A percentile compares a stretch with the other conserved stretches of the same genome.
Conservation (phyloP, 1,140 invertebrate species). For the Arion vulgaris region DNA sequence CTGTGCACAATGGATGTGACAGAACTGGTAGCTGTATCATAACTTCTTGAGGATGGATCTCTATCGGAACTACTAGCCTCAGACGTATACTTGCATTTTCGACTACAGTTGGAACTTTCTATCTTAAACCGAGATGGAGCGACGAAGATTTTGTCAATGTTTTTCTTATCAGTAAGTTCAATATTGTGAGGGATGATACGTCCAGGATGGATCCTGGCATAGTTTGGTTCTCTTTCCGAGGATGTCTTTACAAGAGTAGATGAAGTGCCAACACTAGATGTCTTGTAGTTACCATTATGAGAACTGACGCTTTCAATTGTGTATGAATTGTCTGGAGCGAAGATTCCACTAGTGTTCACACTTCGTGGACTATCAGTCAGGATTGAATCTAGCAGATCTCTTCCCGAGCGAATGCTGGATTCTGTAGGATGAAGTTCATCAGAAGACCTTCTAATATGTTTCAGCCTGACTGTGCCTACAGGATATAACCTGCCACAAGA, state of each 20-base stretch:
- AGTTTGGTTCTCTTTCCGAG: not conserved
- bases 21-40: slow-evolving; percentile 32
- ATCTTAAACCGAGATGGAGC: not conserved
- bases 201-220: not conserved
- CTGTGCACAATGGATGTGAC: slow-evolving; percentile 39
- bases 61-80: slow-evolving; percentile 32
- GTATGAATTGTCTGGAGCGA: slow-evolving; percentile 61
- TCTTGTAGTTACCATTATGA: slow-evolving; percentile 53
- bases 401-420: slow-evolving; percentile 31
- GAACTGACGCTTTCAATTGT: slow-evolving; percentile 48
- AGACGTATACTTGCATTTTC: slow-evolving; percentile 56
- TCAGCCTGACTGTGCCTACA: slow-evolving; percentile 38
- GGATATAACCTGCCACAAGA: slow-evolving; percentile 37
- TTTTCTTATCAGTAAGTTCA: not conserved
- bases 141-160: not conserved
- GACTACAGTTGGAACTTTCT: not conserved
- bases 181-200: slow-evolving; percentile 12
- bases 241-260: not conserved
- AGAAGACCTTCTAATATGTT: not conserved
- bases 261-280: slow-evolving; percentile 40
- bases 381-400: slow-evolving; percentile 54
- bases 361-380: slow-evolving; percentile 64
- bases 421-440: not conserved
- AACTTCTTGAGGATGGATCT: not conserved
- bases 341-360: slow-evolving; percentile 62